These are phyloP conservation scores for Drosophila gunungcola DNA, from an alignment of 1,140 invertebrate genomes.

Conservation along the genomic window DNA sequence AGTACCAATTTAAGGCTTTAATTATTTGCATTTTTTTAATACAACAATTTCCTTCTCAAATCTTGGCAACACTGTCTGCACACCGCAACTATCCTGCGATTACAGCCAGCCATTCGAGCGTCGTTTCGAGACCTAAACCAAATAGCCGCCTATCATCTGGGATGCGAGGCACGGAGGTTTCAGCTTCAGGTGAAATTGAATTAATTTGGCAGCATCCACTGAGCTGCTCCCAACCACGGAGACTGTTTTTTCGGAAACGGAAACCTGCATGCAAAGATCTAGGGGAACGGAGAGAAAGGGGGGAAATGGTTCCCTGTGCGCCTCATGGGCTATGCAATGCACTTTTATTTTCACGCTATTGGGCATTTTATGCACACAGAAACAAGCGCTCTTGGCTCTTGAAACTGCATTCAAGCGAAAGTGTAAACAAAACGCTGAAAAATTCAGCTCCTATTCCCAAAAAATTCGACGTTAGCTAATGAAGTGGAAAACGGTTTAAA, in stretches of 20 bases:
- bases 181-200: constrained; percentile 56
- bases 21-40: neutral
- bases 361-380: constrained; percentile 13
- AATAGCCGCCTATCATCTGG: constrained; percentile 37
- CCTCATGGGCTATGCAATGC: constrained; percentile 35
- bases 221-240: constrained; percentile 4
- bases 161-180: constrained; percentile 38
- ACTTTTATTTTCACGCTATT: constrained; percentile 41
- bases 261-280: constrained; percentile 41
- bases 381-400: constrained; percentile 4
- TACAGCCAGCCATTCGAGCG: constrained; percentile 33
- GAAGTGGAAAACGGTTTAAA: constrained; percentile 29
- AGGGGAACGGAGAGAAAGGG: neutral
- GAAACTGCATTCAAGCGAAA: constrained; percentile 37
- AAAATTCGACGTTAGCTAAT: constrained; percentile 18
- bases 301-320: constrained; percentile 11
- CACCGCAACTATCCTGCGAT: constrained; percentile 22
- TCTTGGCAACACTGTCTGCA: constrained; percentile 5
- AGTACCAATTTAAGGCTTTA: no score
- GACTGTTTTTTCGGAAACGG: constrained; percentile 5
- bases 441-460: constrained; percentile 3
- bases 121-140: constrained; percentile 20
- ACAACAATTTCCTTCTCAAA: neutral
- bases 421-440: constrained; percentile 36
- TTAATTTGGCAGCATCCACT: constrained; percentile 59